Percentiles rank a stretch among this genome's conserved stretches.
Evolutionary conservation across 2,888 invertebrate genomes (phyloP).

Genomic region (Parnassius glacialis): DNA sequence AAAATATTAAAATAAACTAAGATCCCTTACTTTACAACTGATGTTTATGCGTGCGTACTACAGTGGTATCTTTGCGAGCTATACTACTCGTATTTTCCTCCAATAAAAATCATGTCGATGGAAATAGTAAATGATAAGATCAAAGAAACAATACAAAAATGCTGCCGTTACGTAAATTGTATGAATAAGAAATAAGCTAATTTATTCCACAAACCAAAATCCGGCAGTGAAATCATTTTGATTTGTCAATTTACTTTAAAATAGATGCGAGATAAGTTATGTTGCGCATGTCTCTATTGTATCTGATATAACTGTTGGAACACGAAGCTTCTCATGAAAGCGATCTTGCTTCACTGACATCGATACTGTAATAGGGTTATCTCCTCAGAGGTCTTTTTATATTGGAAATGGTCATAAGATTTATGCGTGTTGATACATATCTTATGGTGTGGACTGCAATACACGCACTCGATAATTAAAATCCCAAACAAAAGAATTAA

Average conservation of each 20-base stretch:
- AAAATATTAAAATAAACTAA: no score
- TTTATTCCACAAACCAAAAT: slow-evolving; percentile 13
- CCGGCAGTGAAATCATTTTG: slow-evolving; percentile 14
- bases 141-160: slow-evolving; percentile 19
- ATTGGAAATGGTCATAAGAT: slow-evolving; percentile 6
- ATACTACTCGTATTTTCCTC: no score
- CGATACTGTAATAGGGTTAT: slow-evolving; percentile 17
- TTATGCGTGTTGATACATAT: slow-evolving; percentile 18
- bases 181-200: neutral
- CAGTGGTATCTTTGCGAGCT: neutral
- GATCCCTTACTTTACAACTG: no score
- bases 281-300: slow-evolving; percentile 19
- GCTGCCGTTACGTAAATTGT: slow-evolving; percentile 7
- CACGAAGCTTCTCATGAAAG: slow-evolving; percentile 22
- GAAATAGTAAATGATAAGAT: slow-evolving; percentile 2
- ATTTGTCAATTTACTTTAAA: slow-evolving; percentile 25
- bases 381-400: slow-evolving; percentile 3
- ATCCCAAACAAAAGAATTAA: slow-evolving; percentile 36
- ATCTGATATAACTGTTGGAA: slow-evolving; percentile 20
- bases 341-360: slow-evolving; percentile 20
- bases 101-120: neutral
- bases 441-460: slow-evolving; percentile 21
- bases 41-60: no score
- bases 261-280: slow-evolving; percentile 22
- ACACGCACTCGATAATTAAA: slow-evolving; percentile 34